A percentile compares a stretch with the other conserved stretches of the same genome.
Evolutionary conservation across 1,140 invertebrate species (phyloP).

Genomic region (Brachionus rotundiformis): DNA sequence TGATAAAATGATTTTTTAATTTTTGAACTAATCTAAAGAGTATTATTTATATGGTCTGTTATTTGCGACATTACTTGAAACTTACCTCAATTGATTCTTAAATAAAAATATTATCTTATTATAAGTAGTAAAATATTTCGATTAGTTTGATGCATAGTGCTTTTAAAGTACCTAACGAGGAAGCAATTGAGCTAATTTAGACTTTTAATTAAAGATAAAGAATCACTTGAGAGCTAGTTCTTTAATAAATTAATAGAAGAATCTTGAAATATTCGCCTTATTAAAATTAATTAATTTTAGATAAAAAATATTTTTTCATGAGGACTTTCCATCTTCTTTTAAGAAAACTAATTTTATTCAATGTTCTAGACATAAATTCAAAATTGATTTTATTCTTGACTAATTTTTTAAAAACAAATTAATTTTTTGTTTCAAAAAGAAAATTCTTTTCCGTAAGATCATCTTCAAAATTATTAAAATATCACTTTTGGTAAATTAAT

Average conservation of each 20-base stretch:
- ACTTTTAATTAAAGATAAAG: constrained; percentile 31
- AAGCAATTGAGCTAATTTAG: not conserved
- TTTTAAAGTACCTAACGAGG: not conserved
- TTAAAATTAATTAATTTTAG: not conserved
- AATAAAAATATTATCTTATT: constrained; percentile 5
- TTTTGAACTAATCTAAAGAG: not conserved
- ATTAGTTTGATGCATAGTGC: not conserved
- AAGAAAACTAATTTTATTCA: not conserved
- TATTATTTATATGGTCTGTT: not conserved
- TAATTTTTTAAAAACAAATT: not conserved
- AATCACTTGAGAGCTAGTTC: not conserved
- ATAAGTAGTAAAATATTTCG: not conserved
- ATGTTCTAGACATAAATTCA: not conserved
- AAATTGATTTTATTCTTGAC: not conserved
- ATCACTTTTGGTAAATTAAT: too few relatives aligned
- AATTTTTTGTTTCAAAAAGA: too few relatives aligned
- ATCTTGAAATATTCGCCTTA: not conserved
- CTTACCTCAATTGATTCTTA: constrained; percentile 6
- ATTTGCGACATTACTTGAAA: not conserved
- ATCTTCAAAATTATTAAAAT: not conserved
- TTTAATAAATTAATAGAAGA: constrained; percentile 15
- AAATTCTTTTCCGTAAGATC: not conserved
- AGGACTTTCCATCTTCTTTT: not conserved
- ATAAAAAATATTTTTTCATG: constrained; percentile 11
- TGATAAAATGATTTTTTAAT: not conserved